Base-by-base conservation (phyloP, 1,140 invertebrate genomes). In the Melitaea cinxia region DNA sequence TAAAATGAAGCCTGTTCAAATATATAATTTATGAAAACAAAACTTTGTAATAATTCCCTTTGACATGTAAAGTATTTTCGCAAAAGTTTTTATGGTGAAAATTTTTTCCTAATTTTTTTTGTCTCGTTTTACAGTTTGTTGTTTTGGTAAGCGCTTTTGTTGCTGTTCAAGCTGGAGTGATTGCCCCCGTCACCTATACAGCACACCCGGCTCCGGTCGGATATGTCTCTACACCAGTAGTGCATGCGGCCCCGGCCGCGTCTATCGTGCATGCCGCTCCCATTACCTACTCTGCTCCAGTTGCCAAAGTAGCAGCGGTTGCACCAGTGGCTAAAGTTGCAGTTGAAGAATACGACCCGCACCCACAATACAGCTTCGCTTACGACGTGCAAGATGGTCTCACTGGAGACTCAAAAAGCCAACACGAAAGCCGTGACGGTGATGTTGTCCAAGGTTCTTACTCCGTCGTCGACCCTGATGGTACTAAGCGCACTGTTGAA, bases 331-430 rank as follows among this genome's bases (percentile, higher is more conserved):
- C 77, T 45, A 77, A 81, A 33, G 70, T 78, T 26, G 74, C 77
- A 47, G 70, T 78, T 14, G 78, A 80, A 21, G 76, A 78, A 42
- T 83, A 78, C 68, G 91, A 92, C 57, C 89, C 92, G 23, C 91
- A 93, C 63, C 93, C 93, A 0, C 93, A 94, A 55, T 94, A 94
- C 83, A 92, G 92, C 64, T 95, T 93, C 76, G 92, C 92, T 0
- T 94, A 94, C 77, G 92, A 93, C 24, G 93, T 95, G 0, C 93
- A 94, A 26, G 94, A 95, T 61, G 82, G 88, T 19, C 81, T 93
- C 50, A 95, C 93, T 12, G 94, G 95, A 2, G 94, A 95, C 82
- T 88, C 92, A 0, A 95, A 95, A 79, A 91, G 90, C 69, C 94
- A 94, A 72, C 91, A 94, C 47, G 94, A 95, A 80, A 92, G 85